Evolutionary conservation across 2,113 vertebrate species (phyloP), one percentile per base, ranked within the genome.

Genomic region (Hippocampus abdominalis): DNA sequence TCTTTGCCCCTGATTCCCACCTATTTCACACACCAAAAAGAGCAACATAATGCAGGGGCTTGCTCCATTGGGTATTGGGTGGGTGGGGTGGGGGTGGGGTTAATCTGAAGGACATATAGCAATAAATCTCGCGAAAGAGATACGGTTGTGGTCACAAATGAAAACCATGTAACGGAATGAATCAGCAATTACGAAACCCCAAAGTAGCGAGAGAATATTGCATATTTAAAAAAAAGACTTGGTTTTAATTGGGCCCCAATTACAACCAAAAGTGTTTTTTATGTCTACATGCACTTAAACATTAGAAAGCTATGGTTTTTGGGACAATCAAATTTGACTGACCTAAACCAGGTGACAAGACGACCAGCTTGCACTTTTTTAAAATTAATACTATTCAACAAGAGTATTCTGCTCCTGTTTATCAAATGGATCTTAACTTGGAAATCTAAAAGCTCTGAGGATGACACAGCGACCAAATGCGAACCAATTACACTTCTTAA

Each of bases 1-100:
- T 94, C 89, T 78, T 94, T 91, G 1, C 93, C 93, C 85, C 94
- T 89, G 84, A 96, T 95, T 87, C 93, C 94, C 82, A 93, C 92
- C 92, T 93, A 56, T 5, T 65, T 0, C 73, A 39, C 0, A 0
- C 13, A 21, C 6, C 2, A 13, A 4, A 42, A 1, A n/a, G 5
- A 49, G 48, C 2, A 13, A 42, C 20, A 15, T 3, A 62, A 20
- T 2, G 4, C 11, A 10, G 29, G 21, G 3, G 3, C 4, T 10
- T 40, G 20, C 4, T 62, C 29, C 39, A 13, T 15, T 42, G 20
- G 15, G 10, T 13, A 44, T 12, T 15, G n/a, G 3, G 4, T 3
- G 9, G 9, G n/a, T n/a, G n/a, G n/a, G n/a, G n/a, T n/a, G n/a
- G 29, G 29, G 3, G n/a, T n/a, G 29, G 29, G 29, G 32, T 4